Conservation (phyloP, 2,888 invertebrate species). For the Caenorhabditis zanzibari region DNA sequence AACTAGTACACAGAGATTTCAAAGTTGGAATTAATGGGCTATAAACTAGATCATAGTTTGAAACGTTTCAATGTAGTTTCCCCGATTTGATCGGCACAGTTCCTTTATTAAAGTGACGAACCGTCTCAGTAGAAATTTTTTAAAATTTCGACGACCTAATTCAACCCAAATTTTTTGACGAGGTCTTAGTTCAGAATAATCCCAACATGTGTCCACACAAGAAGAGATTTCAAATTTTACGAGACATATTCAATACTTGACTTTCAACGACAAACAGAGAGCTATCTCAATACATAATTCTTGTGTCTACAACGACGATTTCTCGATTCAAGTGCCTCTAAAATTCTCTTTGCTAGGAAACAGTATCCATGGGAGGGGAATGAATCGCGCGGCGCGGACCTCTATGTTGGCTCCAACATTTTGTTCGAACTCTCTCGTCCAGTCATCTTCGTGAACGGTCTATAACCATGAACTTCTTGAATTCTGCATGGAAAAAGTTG, state of each 20-base stretch:
- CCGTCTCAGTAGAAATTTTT: no score
- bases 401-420: constrained; percentile 18
- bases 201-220: no score
- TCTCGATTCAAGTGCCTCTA: constrained; percentile 26
- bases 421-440: constrained; percentile 1
- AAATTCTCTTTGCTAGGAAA: constrained; percentile 46
- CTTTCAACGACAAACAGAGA: not conserved
- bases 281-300: not conserved
- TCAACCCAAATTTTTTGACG: no score
- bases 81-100: no score
- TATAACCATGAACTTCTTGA: not conserved
- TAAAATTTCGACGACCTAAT: no score
- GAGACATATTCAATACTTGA: not conserved
- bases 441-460: not conserved
- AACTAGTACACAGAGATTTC: no score
- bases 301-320: constrained; percentile 2
- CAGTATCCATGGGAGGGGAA: constrained; percentile 46
- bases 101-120: no score
- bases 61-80: no score
- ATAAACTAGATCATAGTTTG: no score
- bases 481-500: not conserved
- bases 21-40: no score
- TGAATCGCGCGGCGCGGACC: constrained; percentile 21
- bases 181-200: no score
- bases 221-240: not conserved